Percentiles rank a stretch among this genome's conserved stretches.
These are phyloP conservation scores for Apantesis nais DNA, from an alignment of 2,888 invertebrate species.

Conservation along the genomic window DNA sequence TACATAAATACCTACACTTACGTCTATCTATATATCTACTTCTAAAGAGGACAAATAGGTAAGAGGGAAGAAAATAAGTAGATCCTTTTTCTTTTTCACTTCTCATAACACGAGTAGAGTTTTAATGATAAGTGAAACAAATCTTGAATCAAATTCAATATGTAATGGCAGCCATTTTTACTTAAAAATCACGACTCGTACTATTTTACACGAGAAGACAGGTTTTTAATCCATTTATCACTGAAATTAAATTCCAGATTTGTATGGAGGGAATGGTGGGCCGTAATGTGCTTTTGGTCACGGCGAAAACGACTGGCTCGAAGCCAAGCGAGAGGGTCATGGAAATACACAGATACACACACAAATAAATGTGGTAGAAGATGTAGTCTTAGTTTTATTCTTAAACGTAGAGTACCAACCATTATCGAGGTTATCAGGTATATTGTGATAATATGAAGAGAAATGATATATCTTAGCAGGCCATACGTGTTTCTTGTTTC, in stretches of 20 bases:
- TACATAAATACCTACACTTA: too few species aligned
- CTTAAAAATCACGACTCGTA: slow-evolving; percentile 37
- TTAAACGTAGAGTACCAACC: slow-evolving; percentile 5
- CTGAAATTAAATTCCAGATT: slow-evolving; percentile 48
- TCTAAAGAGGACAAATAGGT: too few species aligned
- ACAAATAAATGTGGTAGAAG: slow-evolving; percentile 42
- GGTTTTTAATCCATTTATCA: slow-evolving; percentile 62
- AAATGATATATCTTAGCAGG: not conserved
- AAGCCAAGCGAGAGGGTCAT: slow-evolving; percentile 39
- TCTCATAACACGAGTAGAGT: too few species aligned
- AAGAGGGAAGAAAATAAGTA: too few species aligned
- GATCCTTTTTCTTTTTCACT: too few species aligned
- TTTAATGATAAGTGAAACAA: not conserved
- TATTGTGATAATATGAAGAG: not conserved
- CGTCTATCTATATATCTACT: too few species aligned
- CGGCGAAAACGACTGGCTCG: slow-evolving; percentile 44
- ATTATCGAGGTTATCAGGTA: not conserved
- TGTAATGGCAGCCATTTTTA: slow-evolving; percentile 11
- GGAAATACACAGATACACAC: slow-evolving; percentile 38
- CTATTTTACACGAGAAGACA: slow-evolving; percentile 43
- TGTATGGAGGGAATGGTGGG: slow-evolving; percentile 41
- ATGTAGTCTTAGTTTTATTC: slow-evolving; percentile 32
- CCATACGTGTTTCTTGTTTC: slow-evolving; percentile 22
- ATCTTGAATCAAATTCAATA: not conserved
- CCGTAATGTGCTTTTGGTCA: slow-evolving; percentile 46